Evolutionary conservation across 2,113 vertebrate genomes (phyloP), one percentile per base, ranked within the genome.

Genomic region (Dipodomys ordii): DNA sequence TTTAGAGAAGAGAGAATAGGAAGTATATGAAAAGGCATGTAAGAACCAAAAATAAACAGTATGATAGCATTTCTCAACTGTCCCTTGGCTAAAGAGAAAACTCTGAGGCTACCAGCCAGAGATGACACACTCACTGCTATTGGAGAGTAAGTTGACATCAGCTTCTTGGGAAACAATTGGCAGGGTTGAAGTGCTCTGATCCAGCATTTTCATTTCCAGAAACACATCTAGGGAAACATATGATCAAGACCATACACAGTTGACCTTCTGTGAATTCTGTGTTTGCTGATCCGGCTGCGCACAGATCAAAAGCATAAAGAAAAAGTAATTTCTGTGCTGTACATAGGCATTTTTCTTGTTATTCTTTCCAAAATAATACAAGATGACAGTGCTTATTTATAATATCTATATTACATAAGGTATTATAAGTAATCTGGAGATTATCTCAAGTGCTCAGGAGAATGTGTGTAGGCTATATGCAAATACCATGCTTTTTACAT

Each of bases 341-440:
- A 4, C 28, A 18, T 18, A 71, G 35, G 80, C 18, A 32, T 78
- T 57, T 27, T 67, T 28, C 76, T 23, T 19, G 4, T 10, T 30
- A 11, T 60, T 49, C 6, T 64, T 28, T 27, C 53, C 57, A 62
- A 49, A 65, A 80, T 10, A 20, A 32, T 35, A 16, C 49, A 57
- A 46, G 19, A 5, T 27, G 82, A 18, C n/a, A 53, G 28, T 71
- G 32, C 9, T 92, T 88, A 60, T 82, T 82, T 28, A 67, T 7
- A 2, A 9, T n/a, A 39, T 53, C 64, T 74, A 18, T 44, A 68
- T 49, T 74, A 12, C 64, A 53, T 74, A 74, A 81, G 60, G 60
- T 53, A 76, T 72, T 6, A 44, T n/a, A n/a, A 93, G 44, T 76
- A 44, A 88, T 67, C n/a, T 88, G 49, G n/a, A 92, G 69, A 57